Conservation (phyloP, 2,888 invertebrate species). For the Caenorhabditis parvicauda region DNA sequence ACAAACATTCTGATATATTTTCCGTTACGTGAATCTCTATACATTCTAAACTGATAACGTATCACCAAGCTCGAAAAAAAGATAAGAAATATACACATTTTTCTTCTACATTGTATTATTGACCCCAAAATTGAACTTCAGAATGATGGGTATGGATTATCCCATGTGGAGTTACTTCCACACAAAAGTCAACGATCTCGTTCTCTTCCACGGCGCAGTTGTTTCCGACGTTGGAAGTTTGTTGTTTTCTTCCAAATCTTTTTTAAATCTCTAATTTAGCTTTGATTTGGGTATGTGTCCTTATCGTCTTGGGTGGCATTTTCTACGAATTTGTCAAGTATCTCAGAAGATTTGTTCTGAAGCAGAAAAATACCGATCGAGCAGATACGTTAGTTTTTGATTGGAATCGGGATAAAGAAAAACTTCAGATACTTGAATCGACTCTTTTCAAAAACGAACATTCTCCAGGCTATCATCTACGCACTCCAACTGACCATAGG, state of each 20-base stretch:
- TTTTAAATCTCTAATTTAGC: slow-evolving; percentile 24
- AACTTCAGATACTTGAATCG: slow-evolving; percentile 28
- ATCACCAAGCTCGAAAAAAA: no score
- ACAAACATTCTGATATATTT: no score
- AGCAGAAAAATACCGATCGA: slow-evolving; percentile 1
- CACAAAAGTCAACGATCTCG: slow-evolving; percentile 50
- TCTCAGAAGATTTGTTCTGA: slow-evolving; percentile 38
- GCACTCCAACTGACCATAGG: slow-evolving; percentile 45
- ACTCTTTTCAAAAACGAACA: slow-evolving; percentile 38
- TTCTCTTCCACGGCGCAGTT: slow-evolving; percentile 55
- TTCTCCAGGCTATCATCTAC: slow-evolving; percentile 52
- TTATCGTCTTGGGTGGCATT: slow-evolving; percentile 43
- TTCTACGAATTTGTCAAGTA: slow-evolving; percentile 50
- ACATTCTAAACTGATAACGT: no score
- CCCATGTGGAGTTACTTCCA: slow-evolving; percentile 62
- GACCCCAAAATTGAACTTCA: no score
- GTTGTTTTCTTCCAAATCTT: not conserved
- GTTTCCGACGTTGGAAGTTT: slow-evolving; percentile 38
- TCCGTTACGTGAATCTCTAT: no score
- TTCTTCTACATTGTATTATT: no score
- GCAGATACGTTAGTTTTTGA: not conserved
- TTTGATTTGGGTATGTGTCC: slow-evolving; percentile 46
- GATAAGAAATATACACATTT: no score
- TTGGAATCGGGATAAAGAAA: not conserved
- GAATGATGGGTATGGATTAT: no score